Evolutionary conservation across 2,888 invertebrate species (phyloP), one percentile per base, ranked within the genome.

Genomic region (Polydrusus cervinus): DNA sequence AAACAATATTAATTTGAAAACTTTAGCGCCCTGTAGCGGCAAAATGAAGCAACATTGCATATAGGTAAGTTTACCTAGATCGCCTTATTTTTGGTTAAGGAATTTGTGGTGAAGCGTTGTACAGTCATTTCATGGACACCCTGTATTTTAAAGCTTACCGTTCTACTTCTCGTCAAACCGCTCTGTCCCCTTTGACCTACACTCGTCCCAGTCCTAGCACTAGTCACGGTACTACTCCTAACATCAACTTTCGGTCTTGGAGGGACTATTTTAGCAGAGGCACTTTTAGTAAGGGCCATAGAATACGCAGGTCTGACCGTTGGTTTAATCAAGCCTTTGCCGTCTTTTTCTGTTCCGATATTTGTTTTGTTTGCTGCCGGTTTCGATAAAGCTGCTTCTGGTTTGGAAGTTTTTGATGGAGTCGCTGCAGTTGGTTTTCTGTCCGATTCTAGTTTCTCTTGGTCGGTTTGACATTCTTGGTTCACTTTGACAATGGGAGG

Each of bases 401-500:
- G 71, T 80, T 84, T 84, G 13, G 51, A 8, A 5, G 1, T 0
- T 14, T 40, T 70, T 10, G 11, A 8, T n/a, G 71, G n/a, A 9
- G 16, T 2, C 0, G 16, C 3, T 6, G 34, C 34, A 3, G 14
- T 1, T n/a, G 51, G 45, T 55, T 62, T 71, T 25, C 49, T 70
- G 5, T 75, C 68, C 5, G 16, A 9, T 43, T 72, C 47, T 0
- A 25, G 13, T 14, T 45, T 71, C 67, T 85, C 84, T 47, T 84
- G 86, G 40, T 87, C 86, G 13, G 87, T 87, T 79, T 87, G 87
- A 67, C 83, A 85, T 78, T 87, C 87, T 78, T 85, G 85, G 71
- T 84, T 80, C 0, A 87, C 80, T 84, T 88, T 88, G 38, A 84
- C 78, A 0, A 83, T 81, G 38, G 80, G 80, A 1, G 78, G 66